These are phyloP conservation scores for Aphelocoma coerulescens DNA, from an alignment of 2,113 vertebrate species.

Conservation along the genomic window DNA sequence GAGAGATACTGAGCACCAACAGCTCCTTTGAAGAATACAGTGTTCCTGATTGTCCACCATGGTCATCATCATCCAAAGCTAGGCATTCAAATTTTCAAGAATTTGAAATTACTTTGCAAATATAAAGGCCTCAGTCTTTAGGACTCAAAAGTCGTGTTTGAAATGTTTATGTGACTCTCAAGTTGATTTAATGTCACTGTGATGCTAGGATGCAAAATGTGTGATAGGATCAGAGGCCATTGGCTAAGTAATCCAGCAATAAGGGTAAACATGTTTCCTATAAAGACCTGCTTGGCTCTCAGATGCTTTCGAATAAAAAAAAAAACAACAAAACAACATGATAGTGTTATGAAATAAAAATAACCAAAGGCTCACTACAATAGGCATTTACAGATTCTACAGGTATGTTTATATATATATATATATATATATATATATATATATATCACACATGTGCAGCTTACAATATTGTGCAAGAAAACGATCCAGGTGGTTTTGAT, in stretches of 20 bases:
- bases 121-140: not conserved
- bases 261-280: not conserved
- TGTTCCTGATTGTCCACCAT: not conserved
- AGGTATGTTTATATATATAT: not conserved
- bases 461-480: not conserved
- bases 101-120: not conserved
- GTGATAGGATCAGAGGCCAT: not conserved
- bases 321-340: fast-evolving
- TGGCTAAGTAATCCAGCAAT: not conserved
- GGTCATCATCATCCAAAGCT: not conserved
- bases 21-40: not conserved
- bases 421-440: not conserved
- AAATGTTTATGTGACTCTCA: fast-evolving
- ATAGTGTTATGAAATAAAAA: not conserved
- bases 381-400: not conserved
- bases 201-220: not conserved
- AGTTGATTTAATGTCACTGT: not conserved
- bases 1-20: not conserved
- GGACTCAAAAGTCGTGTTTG: not conserved
- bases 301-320: not conserved
- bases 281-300: not conserved
- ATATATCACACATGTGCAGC: not conserved
- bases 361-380: not conserved
- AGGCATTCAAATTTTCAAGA: not conserved
- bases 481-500: not conserved